Evolutionary conservation across 23 tunicate genomes (phyloP), one percentile per base, ranked within the genome.

Genomic region (Halocynthia roretzi): DNA sequence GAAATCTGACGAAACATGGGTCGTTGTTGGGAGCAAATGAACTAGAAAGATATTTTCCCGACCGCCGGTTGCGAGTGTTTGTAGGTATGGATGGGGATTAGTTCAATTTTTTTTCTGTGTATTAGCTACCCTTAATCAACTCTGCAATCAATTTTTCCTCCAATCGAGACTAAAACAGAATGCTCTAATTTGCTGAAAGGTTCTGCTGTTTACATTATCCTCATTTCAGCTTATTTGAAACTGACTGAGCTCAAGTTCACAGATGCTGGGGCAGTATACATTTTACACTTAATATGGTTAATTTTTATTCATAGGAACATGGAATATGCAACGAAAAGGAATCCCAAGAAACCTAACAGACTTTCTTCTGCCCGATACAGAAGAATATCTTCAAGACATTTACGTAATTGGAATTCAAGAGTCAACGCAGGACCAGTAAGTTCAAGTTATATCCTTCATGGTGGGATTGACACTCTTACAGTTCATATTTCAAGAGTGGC

Each of bases 391-490:
- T 11, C 90, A 81, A 77, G 97, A 90, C 54, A 85, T 90, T 52
- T 90, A 90, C 81, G 97, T 81, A 2, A 70, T 90, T 52, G 97
- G 97, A 8, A 77, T 90, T 53, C 97, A 90, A 54, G 97, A 90
- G 64, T 80, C 97, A 12, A 54, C 90, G 18, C 63, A 71, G 5
- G 90, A 90, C 50, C 65, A 20, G 91, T 86, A 60, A 62, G 91
- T 86, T 8, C 14, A 72, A 50, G 17, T 31, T 31, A 31, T 31
- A 31, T 31, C 44, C 44, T 31, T 31, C 44, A 31, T 31, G 44
- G 44, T 1, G 4, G 44, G 44, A 1, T 31, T 31, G 44, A 31
- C 44, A 31, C 44, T 31, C 44, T 31, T 31, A 31, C 44, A 31
- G 44, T 31, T 31, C 44, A 31, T 31, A 31, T 31, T 31, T 31